Conservation (phyloP, 2,888 invertebrate genomes). For the Drosophila differens region DNA sequence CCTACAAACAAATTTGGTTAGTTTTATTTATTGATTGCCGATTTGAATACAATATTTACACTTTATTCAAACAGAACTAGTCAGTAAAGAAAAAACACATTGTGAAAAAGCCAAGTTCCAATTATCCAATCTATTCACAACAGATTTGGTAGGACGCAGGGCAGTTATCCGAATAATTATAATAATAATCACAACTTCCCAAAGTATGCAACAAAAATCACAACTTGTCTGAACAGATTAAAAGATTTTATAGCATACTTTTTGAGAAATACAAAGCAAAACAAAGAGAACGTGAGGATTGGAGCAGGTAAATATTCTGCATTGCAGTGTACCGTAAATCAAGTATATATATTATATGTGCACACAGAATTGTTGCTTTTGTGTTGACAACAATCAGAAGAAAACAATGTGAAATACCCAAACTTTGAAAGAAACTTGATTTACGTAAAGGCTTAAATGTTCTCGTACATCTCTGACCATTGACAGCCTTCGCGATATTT, state of each 20-base stretch:
- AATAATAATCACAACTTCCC: neutral
- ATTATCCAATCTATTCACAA: too few relatives aligned
- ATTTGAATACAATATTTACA: neutral
- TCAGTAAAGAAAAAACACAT: neutral
- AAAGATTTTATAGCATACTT: constrained; percentile 14
- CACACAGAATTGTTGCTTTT: constrained; percentile 8
- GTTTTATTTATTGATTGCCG: neutral
- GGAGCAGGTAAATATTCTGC: neutral
- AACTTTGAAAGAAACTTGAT: constrained; percentile 8
- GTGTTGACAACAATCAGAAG: constrained; percentile 8
- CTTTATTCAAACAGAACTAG: neutral
- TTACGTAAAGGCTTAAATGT: neutral
- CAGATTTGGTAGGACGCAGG: too few relatives aligned
- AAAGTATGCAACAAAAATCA: constrained; percentile 19
- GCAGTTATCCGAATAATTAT: too few relatives aligned
- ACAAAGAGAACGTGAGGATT: neutral
- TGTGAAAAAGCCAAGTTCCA: neutral
- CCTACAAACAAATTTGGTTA: too few relatives aligned
- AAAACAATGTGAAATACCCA: constrained; percentile 3
- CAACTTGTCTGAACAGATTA: neutral
- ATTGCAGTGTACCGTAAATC: neutral
- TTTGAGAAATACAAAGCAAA: neutral
- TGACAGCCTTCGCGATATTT: neutral
- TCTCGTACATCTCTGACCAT: too few relatives aligned
- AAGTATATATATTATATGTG: neutral